Conservation (phyloP, 2,113 vertebrate species). For the Procavia capensis region DNA sequence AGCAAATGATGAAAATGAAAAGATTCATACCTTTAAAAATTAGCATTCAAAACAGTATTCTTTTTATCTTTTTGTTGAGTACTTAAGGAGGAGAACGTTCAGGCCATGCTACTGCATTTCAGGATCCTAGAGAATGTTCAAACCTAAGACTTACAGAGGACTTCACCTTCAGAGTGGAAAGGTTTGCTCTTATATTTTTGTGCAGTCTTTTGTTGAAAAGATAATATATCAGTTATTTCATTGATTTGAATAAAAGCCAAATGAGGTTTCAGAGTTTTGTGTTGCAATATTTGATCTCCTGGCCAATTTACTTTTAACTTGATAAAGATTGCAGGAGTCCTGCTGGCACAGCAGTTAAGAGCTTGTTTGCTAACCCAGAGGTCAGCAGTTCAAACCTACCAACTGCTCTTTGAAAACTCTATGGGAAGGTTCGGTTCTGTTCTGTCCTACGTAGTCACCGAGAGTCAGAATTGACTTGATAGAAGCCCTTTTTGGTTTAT, state of each 20-base stretch:
- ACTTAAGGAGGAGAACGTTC: constrained; percentile 82
- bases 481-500: not conserved
- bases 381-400: too few species aligned
- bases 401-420: not conserved
- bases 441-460: not conserved
- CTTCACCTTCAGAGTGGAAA: constrained; percentile 91
- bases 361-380: not conserved
- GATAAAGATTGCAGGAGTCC: not conserved
- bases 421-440: not conserved
- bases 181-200: constrained; percentile 85
- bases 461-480: not conserved
- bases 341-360: too few species aligned
- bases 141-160: constrained; percentile 85
- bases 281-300: constrained; percentile 33
- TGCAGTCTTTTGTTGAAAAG: constrained; percentile 23
- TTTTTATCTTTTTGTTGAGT: constrained; percentile 64
- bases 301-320: not conserved
- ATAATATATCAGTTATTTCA: constrained; percentile 32
- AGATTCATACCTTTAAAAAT: constrained; percentile 41
- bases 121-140: constrained; percentile 83
- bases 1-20: not conserved
- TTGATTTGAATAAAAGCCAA: constrained; percentile 48
- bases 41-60: not conserved
- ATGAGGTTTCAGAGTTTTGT: constrained; percentile 40
- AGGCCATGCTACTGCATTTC: constrained; percentile 73